phyloP scores from a whole-genome alignment of 2,888 invertebrate genomes.

The Prosopocoilus inquinatus region DNA sequence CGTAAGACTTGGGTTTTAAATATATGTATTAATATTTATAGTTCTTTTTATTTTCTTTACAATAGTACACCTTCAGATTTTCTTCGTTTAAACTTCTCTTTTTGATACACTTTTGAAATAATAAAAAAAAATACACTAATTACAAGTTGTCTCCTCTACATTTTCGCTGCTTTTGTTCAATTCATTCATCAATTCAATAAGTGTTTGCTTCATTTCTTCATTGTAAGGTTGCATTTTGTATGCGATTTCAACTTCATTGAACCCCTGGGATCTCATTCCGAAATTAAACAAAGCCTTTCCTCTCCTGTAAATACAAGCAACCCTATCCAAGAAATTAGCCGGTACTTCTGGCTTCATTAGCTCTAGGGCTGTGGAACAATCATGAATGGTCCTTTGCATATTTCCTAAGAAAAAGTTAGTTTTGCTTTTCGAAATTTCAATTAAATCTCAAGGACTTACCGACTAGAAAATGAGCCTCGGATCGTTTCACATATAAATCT shows the following conservation, averaged over 20 bases:
- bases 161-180: constrained; percentile 9
- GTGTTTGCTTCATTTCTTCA: constrained; percentile 54
- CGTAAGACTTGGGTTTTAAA: constrained; percentile 1
- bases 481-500: constrained; percentile 72
- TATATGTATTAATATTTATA: constrained; percentile 1
- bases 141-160: background rate
- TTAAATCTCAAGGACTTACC: constrained; percentile 29
- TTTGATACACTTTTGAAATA: too few relatives aligned
- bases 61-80: too few relatives aligned
- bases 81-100: too few relatives aligned
- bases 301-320: constrained; percentile 70
- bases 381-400: constrained; percentile 59
- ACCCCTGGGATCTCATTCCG: constrained; percentile 67
- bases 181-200: constrained; percentile 14
- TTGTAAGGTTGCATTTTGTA: constrained; percentile 65
- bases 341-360: constrained; percentile 71
- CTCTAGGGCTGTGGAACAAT: constrained; percentile 68
- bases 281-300: constrained; percentile 72
- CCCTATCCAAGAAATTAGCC: constrained; percentile 68
- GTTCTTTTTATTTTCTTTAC: too few relatives aligned
- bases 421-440: background rate
- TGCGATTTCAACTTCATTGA: constrained; percentile 74
- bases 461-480: constrained; percentile 72
- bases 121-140: too few relatives aligned
- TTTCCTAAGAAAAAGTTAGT: constrained; percentile 57